These are phyloP conservation scores for Platyrinchus mystaceus DNA, from an alignment of 2,797 vertebrate species.

Conservation along the genomic window DNA sequence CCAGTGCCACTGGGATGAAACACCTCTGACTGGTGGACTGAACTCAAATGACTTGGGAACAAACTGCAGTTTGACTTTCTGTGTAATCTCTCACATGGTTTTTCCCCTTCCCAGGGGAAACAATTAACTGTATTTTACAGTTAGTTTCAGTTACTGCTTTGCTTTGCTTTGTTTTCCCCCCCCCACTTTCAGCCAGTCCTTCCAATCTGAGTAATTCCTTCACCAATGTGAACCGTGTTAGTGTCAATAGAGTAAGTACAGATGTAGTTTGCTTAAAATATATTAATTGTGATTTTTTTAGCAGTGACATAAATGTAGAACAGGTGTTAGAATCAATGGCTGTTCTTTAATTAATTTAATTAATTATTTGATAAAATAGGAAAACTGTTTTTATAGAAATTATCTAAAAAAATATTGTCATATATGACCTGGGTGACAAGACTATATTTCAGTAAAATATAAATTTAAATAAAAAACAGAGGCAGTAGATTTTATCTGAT, in stretches of 20 bases:
- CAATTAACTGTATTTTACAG: slow-evolving; percentile 1
- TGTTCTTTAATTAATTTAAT: background rate
- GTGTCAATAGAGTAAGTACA: background rate
- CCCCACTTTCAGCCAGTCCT: background rate
- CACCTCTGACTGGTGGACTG: background rate
- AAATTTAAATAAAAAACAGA: background rate
- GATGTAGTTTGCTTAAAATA: background rate
- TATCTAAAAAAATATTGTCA: background rate
- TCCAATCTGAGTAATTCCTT: background rate
- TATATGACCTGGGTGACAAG: background rate
- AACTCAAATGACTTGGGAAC: slow-evolving; percentile 10
- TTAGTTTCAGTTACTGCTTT: slow-evolving; percentile 3
- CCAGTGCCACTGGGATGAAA: background rate
- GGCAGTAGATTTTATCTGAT: background rate
- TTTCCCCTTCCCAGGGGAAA: background rate
- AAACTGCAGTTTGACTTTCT: background rate
- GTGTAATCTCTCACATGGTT: background rate
- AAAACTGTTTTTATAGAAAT: background rate
- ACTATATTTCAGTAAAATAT: background rate
- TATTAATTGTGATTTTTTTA: background rate
- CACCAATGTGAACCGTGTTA: background rate
- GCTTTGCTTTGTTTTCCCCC: background rate
- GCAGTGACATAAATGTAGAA: background rate
- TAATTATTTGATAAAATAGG: background rate
- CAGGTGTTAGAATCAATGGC: background rate